These are phyloP conservation scores for Periophthalmodon schlosseri DNA, from an alignment of 2,113 vertebrate species.

Conservation along the genomic window DNA sequence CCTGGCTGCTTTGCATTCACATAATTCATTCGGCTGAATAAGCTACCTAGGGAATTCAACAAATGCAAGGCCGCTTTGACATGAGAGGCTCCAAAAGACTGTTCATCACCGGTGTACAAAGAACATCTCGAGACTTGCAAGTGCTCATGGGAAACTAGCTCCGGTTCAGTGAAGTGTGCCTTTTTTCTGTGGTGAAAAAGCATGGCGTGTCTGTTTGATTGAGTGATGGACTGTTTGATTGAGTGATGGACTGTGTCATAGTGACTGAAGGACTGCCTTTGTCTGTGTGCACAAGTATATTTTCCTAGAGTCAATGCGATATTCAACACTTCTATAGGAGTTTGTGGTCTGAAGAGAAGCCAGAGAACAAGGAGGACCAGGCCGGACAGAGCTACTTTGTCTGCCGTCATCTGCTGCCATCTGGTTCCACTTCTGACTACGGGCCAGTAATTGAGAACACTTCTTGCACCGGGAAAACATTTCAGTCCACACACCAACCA, in stretches of 20 bases:
- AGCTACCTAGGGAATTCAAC: neutral
- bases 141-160: conserved; percentile 42
- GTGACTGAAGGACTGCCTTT: conserved; percentile 64
- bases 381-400: conserved; percentile 75
- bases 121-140: conserved; percentile 37
- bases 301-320: conserved; percentile 43
- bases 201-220: conserved; percentile 39
- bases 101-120: conserved; percentile 48
- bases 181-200: conserved; percentile 34
- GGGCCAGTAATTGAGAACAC: conserved; percentile 79
- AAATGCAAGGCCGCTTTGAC: conserved; percentile 12
- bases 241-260: conserved; percentile 65
- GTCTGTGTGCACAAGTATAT: conserved; percentile 40
- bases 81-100: conserved; percentile 24
- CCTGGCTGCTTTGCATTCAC: neutral
- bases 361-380: conserved; percentile 45
- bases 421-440: conserved; percentile 80
- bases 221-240: conserved; percentile 63
- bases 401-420: conserved; percentile 76
- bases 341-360: conserved; percentile 14
- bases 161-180: conserved; percentile 54
- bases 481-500: conserved; percentile 58
- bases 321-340: conserved; percentile 44
- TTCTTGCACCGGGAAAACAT: conserved; percentile 79
- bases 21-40: neutral